Evolutionary conservation across 92 coral and sea anemone species (phyloP).

Genomic region (Phenganax marumi): DNA sequence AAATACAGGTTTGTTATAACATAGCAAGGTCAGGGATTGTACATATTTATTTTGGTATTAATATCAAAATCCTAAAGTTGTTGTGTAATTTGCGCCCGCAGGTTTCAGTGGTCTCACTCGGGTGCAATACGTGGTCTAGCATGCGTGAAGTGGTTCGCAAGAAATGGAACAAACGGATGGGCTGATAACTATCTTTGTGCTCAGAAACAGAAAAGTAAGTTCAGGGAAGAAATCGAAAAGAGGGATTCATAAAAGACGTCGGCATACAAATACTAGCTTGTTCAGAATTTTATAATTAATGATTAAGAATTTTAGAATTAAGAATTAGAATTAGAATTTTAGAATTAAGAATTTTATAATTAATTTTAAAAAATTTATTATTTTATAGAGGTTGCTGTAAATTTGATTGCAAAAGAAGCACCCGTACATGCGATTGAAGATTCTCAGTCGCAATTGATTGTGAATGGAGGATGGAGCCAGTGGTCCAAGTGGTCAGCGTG

Average conservation of each 20-base stretch:
- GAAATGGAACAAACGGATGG: conserved; percentile 78
- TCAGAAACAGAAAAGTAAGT: neutral
- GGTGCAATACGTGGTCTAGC: conserved; percentile 67
- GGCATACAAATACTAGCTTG: neutral
- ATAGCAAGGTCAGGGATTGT: neutral
- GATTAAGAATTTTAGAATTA: too few species aligned
- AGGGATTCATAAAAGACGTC: neutral
- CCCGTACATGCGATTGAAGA: neutral
- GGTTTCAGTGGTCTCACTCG: conserved; percentile 73
- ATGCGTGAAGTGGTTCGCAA: conserved; percentile 83
- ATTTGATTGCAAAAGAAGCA: neutral
- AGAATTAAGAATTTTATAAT: too few species aligned
- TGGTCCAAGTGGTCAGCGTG: conserved; percentile 48
- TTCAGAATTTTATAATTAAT: neutral
- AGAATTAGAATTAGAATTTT: too few species aligned
- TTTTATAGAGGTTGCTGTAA: neutral
- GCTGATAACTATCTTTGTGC: conserved; percentile 72
- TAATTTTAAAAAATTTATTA: neutral
- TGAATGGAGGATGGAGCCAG: conserved; percentile 48
- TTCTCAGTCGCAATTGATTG: conserved; percentile 17
- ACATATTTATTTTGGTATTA: neutral
- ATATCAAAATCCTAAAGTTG: neutral
- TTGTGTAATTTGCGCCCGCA: conserved; percentile 2
- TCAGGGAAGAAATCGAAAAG: too few species aligned
- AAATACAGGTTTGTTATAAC: conserved; percentile 68